Base-by-base conservation (phyloP, 2,797 vertebrate species). In the Propithecus perrieri region DNA sequence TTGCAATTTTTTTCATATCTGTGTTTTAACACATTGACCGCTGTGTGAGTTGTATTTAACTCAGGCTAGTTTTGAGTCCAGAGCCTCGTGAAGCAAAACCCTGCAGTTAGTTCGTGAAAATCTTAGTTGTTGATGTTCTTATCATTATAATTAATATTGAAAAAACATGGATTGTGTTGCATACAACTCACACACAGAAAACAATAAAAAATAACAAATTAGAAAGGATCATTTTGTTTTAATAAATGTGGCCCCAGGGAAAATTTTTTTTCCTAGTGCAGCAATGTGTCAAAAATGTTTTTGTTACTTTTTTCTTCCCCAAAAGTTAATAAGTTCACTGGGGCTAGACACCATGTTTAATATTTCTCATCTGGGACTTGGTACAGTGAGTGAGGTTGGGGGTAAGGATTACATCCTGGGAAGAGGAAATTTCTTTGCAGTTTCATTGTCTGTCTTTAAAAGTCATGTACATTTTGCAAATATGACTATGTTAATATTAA, bases 401-500 rank as follows among this genome's bases (percentile, higher is more conserved):
- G n/a, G 7, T 38, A 18, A 55, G 17, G 67, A 59, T 72, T n/a
- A 48, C 10, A 72, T 74, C n/a, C 26, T 67, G 48, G 6, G 24
- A 41, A 22, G 85, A 85, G 48, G 17, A 63, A 41, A 76, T 50
- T 72, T 55, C 17, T 67, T 88, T 38, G 71, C 33, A n/a, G 33
- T 88, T 85, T 91, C 35, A 67, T 35, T 5, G 33, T 61, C 26
- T 84, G 15, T 67, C 61, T 81, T 81, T 46, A 75, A 87, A 96
- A 78, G 38, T 75, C 61, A 75, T 43, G n/a, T 59, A 17, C 1
- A 3, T 38, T 78, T 88, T 79, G 50, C 7, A 83, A 75, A 83
- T 55, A 41, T 35, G 28, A 43, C 35, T 67, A 20, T 55, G 95
- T 93, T 81, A 78, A 76, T 89, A 89, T 46, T 63, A 90, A 95